Percentiles rank a stretch among this genome's conserved stretches.
phyloP scores from a whole-genome alignment of 2,113 vertebrate species.

The Falcunculus frontatus region DNA sequence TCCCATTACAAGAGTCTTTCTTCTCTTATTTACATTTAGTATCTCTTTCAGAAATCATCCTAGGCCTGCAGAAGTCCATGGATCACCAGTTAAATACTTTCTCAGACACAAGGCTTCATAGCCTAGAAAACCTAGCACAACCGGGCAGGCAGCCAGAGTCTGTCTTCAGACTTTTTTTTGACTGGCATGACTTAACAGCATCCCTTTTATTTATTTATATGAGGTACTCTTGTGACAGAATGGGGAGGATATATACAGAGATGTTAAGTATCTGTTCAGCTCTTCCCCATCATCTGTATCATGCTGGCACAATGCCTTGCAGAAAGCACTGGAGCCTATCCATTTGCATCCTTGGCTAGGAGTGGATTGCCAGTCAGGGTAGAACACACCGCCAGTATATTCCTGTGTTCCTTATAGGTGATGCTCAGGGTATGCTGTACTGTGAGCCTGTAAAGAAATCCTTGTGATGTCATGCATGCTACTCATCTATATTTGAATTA shows the following conservation, averaged over 20 bases:
- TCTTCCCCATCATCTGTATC: background rate
- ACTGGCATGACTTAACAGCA: background rate
- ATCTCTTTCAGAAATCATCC: background rate
- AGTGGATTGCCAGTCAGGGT: background rate
- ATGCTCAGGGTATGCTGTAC: background rate
- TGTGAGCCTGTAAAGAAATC: constrained; percentile 15
- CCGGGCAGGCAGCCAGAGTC: background rate
- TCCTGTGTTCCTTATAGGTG: background rate
- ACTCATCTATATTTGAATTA: constrained; percentile 21
- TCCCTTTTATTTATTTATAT: constrained; percentile 6
- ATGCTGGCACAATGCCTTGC: background rate
- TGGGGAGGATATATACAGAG: background rate
- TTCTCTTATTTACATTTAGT: background rate
- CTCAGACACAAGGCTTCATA: background rate
- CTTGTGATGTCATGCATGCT: background rate
- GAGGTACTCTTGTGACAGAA: background rate
- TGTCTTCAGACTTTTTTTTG: background rate
- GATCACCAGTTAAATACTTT: background rate
- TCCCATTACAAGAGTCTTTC: background rate
- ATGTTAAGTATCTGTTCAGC: background rate
- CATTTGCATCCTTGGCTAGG: background rate
- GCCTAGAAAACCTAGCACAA: background rate
- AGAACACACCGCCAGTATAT: background rate
- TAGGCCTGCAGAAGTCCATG: background rate
- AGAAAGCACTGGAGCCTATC: background rate